Base-by-base conservation (phyloP, 35 echinoderm and acorn worm genomes). In the Apostichopus japonicus region DNA sequence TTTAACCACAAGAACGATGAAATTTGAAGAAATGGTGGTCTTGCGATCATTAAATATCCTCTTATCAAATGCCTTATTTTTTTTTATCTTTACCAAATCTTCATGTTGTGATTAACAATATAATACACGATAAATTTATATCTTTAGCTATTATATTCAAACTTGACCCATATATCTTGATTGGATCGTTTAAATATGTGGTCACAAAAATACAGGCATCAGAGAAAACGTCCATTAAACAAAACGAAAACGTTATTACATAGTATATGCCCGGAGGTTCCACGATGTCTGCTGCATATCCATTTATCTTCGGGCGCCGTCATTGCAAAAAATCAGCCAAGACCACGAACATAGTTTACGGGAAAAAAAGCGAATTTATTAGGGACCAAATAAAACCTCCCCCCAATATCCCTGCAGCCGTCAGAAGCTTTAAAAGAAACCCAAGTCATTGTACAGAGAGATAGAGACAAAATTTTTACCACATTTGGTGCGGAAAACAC, bases 251-350 rank as follows among this genome's bases (percentile, higher is more conserved):
- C 51, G 78, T 16, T 11, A 16, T 24, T 27, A 27, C 33, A 44
- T 80, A 53, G 13, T 16, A 80, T 13, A 80, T 13, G 5, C 78
- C 33, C 5, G n/a, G 6, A 9, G 81, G 81, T 84, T 84, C 81
- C 81, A 57, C 16, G 4, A 16, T 4, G 81, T 84, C 81, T 84
- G 54, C 7, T 21, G 4, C 55, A 10, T 57, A 23, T 21, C 51
- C 81, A 84, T 84, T 57, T 84, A 84, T 84, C 81, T 84, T 84
- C 81, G 55, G 81, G 81, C 81, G 81, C 81, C 81, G 81, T 24
- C 81, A 75, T 23, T 19, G 54, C 81, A 8, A 84, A 84, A 44
- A 58, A 84, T 59, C 81, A 55, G 8, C 81, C 6, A 54, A 80
- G 78, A 80, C 23, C 23, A 80, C 78, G 78, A 80, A 14, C 17